Evolutionary conservation across 2,888 invertebrate species (phyloP).

Genomic region (Meiosimyza decipiens): DNA sequence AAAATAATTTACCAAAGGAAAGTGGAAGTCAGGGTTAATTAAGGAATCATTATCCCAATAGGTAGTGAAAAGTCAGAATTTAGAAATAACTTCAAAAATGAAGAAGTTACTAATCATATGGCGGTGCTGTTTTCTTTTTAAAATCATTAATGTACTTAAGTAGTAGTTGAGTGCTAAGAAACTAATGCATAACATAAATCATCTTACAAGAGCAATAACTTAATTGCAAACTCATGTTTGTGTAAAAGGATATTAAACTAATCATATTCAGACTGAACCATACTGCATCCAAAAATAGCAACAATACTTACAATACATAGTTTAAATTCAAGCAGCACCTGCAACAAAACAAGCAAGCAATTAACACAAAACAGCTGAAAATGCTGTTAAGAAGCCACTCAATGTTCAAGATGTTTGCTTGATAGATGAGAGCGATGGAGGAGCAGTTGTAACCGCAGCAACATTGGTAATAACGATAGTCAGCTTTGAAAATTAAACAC

Average conservation of each 20-base stretch:
- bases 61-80: no score
- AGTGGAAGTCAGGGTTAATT: no score
- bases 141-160: background rate
- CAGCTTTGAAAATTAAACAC: no score
- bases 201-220: slow-evolving; percentile 51
- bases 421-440: no score
- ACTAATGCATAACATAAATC: slow-evolving; percentile 32
- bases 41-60: no score
- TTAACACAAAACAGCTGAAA: background rate
- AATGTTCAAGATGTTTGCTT: no score
- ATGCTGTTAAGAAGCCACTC: background rate
- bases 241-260: slow-evolving; percentile 25
- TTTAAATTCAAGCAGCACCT: slow-evolving; percentile 18
- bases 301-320: slow-evolving; percentile 16
- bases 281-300: background rate
- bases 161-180: background rate
- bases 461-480: no score
- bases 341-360: slow-evolving; percentile 9
- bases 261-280: background rate
- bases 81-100: no score
- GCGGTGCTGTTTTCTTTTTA: no score
- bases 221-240: slow-evolving; percentile 62
- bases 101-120: no score
- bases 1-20: no score
- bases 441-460: no score